Base-by-base conservation (phyloP, 2,113 vertebrate species). In the Uria aalge region DNA sequence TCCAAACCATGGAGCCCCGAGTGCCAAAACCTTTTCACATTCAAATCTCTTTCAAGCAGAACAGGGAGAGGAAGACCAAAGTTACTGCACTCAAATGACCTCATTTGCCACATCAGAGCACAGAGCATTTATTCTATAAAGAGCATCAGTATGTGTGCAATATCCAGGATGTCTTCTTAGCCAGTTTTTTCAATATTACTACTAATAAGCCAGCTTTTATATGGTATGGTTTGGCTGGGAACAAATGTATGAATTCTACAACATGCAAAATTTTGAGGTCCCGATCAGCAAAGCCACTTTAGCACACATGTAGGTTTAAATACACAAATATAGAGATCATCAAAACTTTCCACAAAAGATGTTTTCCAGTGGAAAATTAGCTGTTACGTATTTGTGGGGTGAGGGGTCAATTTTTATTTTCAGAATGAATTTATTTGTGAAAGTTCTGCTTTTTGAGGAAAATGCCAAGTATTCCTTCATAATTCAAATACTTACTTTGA, bases 101-200 rank as follows among this genome's bases (percentile, higher is more conserved):
- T 96, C 96, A 94, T 95, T 96, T 97, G 95, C 97, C 97, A 97
- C 96, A 97, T 97, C 94, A 96, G 89, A 97, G 89, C 91, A 91
- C 92, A 95, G 90, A 95, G 87, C 89, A 69, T 94, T 95, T 95
- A 92, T 90, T 91, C 91, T 91, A 27, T 63, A 83, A 96, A 94
- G 93, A 96, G 45, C 91, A 96, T 92, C 92, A 80, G 81, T 88
- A 67, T 85, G 81, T 77, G 50, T 76, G 67, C 77, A 95, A 89
- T 47, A 91, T 88, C 91, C 92, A 91, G 55, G 89, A 77, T 59
- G 74, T 50, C 79, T 95, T 86, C 43, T 71, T 84, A 91, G 80
- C 91, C 83, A 92, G 56, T 22, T 88, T 93, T 87, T 95, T 92
- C 67, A 40, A 85, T 79, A 92, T 75, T 82, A 13, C 80, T 63